Base-by-base conservation (phyloP, 2,797 vertebrate species). In the Sylvia borin region DNA sequence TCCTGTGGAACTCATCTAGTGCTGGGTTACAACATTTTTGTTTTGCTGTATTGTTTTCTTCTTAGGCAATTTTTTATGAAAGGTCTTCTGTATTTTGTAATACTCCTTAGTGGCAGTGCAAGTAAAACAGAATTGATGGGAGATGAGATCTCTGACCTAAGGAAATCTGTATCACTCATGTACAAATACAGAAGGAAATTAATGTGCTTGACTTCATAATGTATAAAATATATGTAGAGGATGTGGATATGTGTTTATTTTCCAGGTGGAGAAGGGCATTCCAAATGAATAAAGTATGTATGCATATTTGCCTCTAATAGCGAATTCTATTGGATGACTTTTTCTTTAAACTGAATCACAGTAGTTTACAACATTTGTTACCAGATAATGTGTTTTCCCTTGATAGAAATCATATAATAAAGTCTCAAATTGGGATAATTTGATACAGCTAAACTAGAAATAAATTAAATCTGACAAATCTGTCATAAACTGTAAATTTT, bases 391-490 rank as follows among this genome's bases (percentile, higher is more conserved):
- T 93, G 38, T 90, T 95, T 77, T 89, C 88, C 68, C 88, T 72
- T 92, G 93, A 79, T 95, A 77, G 77, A 93, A 95, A 66, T 94
- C 36, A 8, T 96, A 91, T 92, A 34, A 91, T 96, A 74, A 96
- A 93, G 76, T 97, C 94, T 96, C 72, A 97, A 80, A 96, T 95
- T 91, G 55, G 93, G 86, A 94, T 97, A 97, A 98, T 97, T 95
- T 97, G 92, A 94, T 97, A 85, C 68, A 95, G 82, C 64, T 93
- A 96, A 97, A 94, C 85, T 82, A 97, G 97, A 97, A 96, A 96
- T 97, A 98, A 97, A 98, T 98, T 96, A 97, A 97, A 97, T 67
- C 94, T 97, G 98, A 98, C 97, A 98, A 97, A 97, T 94, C 95
- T 98, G 98, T 98, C 98, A 97, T 91, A 97, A 97, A 95, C 80